phyloP scores from a whole-genome alignment of 2,888 invertebrate genomes.

The Erebia epiphron region DNA sequence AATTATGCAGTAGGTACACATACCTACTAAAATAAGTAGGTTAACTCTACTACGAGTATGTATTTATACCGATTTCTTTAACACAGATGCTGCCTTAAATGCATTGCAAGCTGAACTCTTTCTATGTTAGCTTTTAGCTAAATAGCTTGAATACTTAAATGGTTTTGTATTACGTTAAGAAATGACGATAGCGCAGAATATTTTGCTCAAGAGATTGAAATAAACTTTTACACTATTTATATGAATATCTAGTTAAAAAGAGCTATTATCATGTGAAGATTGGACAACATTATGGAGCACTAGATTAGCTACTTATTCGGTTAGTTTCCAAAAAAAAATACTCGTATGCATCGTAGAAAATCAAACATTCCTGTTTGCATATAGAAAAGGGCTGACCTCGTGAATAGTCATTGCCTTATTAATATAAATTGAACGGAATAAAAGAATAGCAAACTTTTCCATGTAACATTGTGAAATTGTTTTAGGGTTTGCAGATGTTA shows the following conservation, averaged over 20 bases:
- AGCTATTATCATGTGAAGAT: background rate
- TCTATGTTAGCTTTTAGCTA: conserved; percentile 33
- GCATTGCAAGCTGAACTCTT: conserved; percentile 33
- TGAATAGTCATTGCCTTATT: conserved; percentile 22
- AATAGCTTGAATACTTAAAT: conserved; percentile 41
- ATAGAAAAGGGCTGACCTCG: conserved; percentile 11
- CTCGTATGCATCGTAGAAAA: too few species aligned
- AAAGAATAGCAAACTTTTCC: conserved; percentile 11
- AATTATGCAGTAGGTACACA: too few species aligned
- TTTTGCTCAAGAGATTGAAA: background rate
- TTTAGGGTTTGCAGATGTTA: conserved; percentile 3
- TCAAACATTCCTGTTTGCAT: background rate
- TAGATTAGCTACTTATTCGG: too few species aligned
- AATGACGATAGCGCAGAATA: background rate
- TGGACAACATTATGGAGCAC: too few species aligned
- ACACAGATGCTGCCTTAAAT: conserved; percentile 34
- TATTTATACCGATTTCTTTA: conserved; percentile 6
- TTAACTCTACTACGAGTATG: background rate
- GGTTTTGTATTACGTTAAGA: conserved; percentile 22
- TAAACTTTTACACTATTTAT: background rate
- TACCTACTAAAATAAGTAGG: background rate
- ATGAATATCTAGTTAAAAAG: background rate
- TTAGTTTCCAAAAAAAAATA: too few species aligned
- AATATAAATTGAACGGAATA: conserved; percentile 18
- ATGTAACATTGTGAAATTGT: conserved; percentile 17